Evolutionary conservation across 2,113 vertebrate genomes (phyloP).

Genomic region (Amia ocellicauda): DNA sequence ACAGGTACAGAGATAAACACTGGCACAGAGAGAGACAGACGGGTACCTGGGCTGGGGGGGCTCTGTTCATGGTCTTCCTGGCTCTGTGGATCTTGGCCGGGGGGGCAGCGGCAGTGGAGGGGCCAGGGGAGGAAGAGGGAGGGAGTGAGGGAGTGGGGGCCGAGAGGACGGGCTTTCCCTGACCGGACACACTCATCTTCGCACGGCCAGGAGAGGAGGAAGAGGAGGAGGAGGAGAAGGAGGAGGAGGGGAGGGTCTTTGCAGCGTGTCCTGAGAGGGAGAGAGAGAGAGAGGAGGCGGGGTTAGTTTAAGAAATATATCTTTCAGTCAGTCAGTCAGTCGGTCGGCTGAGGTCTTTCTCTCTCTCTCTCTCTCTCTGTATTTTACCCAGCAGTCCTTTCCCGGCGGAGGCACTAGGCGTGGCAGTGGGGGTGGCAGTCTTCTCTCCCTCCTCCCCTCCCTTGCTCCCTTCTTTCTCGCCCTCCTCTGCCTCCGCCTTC

Average conservation of each 20-base stretch:
- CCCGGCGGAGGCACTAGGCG: slow-evolving; percentile 28
- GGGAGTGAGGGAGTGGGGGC: slow-evolving; percentile 60
- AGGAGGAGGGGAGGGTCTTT: slow-evolving; percentile 69
- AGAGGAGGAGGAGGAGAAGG: slow-evolving; percentile 56
- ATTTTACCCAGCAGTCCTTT: slow-evolving; percentile 52
- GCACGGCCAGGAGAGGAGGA: slow-evolving; percentile 64
- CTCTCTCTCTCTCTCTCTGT: too few relatives aligned
- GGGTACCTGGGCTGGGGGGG: slow-evolving; percentile 68
- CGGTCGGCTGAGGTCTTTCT: too few relatives aligned
- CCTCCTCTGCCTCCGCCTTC: slow-evolving; percentile 31
- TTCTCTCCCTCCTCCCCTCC: slow-evolving; percentile 37
- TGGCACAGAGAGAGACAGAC: not conserved
- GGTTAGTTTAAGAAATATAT: not conserved
- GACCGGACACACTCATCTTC: slow-evolving; percentile 84
- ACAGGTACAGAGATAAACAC: not conserved
- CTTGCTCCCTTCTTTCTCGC: not conserved
- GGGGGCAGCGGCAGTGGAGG: slow-evolving; percentile 46
- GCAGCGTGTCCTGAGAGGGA: slow-evolving; percentile 64
- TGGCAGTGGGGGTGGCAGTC: slow-evolving; percentile 20
- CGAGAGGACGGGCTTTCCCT: slow-evolving; percentile 62
- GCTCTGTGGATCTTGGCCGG: slow-evolving; percentile 79
- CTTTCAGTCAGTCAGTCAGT: too few relatives aligned
- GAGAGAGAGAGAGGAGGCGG: not conserved
- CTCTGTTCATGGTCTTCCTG: slow-evolving; percentile 84
- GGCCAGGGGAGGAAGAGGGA: slow-evolving; percentile 56